Conservation (phyloP, 2,888 invertebrate genomes). For the Limnephilus lunatus region DNA sequence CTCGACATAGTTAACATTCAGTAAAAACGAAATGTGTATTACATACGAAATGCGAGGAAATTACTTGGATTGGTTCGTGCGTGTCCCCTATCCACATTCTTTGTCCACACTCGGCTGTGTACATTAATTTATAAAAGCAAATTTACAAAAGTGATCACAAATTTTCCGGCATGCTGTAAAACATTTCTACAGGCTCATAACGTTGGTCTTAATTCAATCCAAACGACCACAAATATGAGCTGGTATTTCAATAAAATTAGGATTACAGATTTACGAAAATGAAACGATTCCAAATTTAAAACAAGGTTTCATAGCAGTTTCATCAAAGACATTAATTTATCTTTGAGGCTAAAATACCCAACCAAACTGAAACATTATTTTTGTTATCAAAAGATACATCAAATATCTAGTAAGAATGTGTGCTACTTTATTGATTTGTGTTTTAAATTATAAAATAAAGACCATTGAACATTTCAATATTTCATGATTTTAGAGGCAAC, state of each 20-base stretch:
- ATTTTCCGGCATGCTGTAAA: slow-evolving; percentile 30
- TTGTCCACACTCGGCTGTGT: not conserved
- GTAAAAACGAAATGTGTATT: not conserved
- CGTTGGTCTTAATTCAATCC: slow-evolving; percentile 7
- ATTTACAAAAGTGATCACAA: slow-evolving; percentile 18
- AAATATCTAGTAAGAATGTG: no score
- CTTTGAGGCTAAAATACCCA: no score
- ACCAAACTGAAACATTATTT: no score
- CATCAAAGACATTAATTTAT: no score
- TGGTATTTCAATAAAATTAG: slow-evolving; percentile 1
- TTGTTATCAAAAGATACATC: no score
- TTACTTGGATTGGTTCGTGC: not conserved
- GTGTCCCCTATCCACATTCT: not conserved
- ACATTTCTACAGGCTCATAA: slow-evolving; percentile 14
- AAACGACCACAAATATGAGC: not conserved
- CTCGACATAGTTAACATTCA: not conserved
- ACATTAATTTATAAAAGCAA: not conserved
- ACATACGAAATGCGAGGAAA: not conserved
- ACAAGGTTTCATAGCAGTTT: not conserved
- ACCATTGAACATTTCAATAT: no score
- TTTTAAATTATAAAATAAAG: no score
- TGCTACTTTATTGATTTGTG: no score
- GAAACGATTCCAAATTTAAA: not conserved
- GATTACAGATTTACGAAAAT: not conserved
- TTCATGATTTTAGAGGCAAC: no score